phyloP scores from a whole-genome alignment of 2,888 invertebrate genomes.

The Caenorhabditis wallacei region DNA sequence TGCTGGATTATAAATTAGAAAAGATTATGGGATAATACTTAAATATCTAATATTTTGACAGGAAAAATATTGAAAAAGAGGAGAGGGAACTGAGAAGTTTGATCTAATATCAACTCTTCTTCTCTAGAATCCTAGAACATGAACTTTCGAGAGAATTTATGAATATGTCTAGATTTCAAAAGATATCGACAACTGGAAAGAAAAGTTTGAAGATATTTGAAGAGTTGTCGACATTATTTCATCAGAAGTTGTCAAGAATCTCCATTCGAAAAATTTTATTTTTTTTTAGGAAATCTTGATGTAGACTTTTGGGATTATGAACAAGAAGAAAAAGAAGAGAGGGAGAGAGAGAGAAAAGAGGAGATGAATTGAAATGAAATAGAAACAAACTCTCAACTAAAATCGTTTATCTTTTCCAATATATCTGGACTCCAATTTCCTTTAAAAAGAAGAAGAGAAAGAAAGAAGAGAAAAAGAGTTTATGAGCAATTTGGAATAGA shows the following conservation, averaged over 20 bases:
- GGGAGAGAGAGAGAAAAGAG: background rate
- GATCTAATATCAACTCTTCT: too few relatives aligned
- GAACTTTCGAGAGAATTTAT: background rate
- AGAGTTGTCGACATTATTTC: conserved; percentile 41
- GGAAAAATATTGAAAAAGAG: too few relatives aligned
- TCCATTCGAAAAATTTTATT: conserved; percentile 14
- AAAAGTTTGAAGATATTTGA: conserved; percentile 7
- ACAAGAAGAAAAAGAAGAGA: background rate
- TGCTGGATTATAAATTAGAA: too few relatives aligned
- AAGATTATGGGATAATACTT: too few relatives aligned
- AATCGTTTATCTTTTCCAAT: conserved; percentile 29
- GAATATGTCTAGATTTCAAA: background rate
- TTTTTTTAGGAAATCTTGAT: background rate
- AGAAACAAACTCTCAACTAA: conserved; percentile 10
- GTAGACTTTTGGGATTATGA: background rate
- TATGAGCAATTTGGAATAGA: conserved; percentile 43
- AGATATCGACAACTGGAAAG: background rate
- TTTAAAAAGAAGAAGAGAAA: background rate
- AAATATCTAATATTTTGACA: too few relatives aligned
- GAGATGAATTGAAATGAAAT: background rate
- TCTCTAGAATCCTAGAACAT: too few relatives aligned
- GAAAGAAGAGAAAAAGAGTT: conserved; percentile 32
- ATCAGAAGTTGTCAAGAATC: conserved; percentile 33
- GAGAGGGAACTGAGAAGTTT: too few relatives aligned
- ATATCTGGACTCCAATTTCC: conserved; percentile 45